Percentiles rank a stretch among this genome's conserved stretches.
Conservation (phyloP, 2,888 invertebrate genomes). For the Smittia sp. region DNA sequence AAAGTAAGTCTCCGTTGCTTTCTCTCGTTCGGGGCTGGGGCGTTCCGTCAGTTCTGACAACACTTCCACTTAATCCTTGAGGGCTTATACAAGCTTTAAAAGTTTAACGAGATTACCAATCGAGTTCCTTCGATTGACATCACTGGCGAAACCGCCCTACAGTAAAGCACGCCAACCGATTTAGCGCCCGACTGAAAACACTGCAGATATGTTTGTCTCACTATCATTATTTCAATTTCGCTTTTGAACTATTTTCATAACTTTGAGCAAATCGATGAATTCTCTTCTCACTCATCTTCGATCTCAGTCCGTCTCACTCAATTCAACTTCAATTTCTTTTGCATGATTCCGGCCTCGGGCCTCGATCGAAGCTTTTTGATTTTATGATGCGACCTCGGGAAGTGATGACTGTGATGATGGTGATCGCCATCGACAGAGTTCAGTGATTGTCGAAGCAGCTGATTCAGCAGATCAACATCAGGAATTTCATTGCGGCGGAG, state of each 20-base stretch:
- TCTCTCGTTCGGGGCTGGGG: too few relatives aligned
- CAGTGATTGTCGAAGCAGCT: neutral
- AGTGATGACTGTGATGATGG: neutral
- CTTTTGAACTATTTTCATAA: neutral
- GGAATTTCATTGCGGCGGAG: slow-evolving; percentile 9
- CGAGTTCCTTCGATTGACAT: too few relatives aligned
- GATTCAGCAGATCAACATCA: neutral
- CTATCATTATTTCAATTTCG: too few relatives aligned
- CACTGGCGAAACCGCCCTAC: too few relatives aligned
- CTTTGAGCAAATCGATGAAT: neutral
- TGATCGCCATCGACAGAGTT: neutral
- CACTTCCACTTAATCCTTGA: too few relatives aligned
- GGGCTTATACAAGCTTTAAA: too few relatives aligned
- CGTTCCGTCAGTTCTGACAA: too few relatives aligned
- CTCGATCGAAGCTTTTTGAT: slow-evolving; percentile 20
- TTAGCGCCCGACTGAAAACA: too few relatives aligned
- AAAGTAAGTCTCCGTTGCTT: too few relatives aligned
- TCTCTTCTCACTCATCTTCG: neutral
- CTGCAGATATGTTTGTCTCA: too few relatives aligned
- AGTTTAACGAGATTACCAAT: too few relatives aligned
- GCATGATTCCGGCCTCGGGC: slow-evolving; percentile 28
- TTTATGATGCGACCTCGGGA: neutral
- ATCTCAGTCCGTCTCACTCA: neutral
- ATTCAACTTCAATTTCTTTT: slow-evolving; percentile 18
- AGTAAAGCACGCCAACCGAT: too few relatives aligned